Evolutionary conservation across 2,888 invertebrate species (phyloP).

Genomic region (Aethes cnicana): DNA sequence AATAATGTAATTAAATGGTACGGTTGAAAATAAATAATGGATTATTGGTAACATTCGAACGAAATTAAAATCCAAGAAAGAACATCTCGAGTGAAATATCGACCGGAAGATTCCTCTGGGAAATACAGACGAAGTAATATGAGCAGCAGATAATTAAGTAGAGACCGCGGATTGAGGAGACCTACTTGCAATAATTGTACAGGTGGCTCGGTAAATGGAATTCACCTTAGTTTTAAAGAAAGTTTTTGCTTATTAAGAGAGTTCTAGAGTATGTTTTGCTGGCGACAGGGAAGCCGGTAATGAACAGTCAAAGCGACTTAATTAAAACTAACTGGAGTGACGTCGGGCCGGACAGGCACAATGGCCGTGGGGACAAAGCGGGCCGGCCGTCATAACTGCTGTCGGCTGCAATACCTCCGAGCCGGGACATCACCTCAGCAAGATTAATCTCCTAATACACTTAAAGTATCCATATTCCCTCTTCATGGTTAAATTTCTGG

Average conservation of each 20-base stretch:
- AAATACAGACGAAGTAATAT: constrained; percentile 52
- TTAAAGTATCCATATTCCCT: not conserved
- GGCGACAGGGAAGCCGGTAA: constrained; percentile 54
- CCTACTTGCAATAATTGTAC: constrained; percentile 4
- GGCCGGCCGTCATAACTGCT: constrained; percentile 59
- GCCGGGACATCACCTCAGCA: constrained; percentile 3
- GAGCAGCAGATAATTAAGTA: constrained; percentile 55
- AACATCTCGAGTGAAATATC: constrained; percentile 46
- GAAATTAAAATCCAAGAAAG: constrained; percentile 42
- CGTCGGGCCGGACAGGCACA: constrained; percentile 51
- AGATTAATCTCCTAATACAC: not conserved
- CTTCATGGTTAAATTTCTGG: too few species aligned
- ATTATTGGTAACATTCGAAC: constrained; percentile 37
- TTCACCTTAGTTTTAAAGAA: not conserved
- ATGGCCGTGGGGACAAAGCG: constrained; percentile 60
- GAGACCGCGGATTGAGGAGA: constrained; percentile 39
- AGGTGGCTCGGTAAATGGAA: not conserved
- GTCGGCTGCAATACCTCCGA: constrained; percentile 49
- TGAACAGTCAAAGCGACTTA: constrained; percentile 65
- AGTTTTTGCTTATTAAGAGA: not conserved
- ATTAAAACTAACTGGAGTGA: constrained; percentile 65
- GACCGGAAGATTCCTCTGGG: constrained; percentile 52
- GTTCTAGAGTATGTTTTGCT: constrained; percentile 24
- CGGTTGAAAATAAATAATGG: constrained; percentile 25
- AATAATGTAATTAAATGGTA: constrained; percentile 16